These are phyloP conservation scores for Antheraea yamamai DNA, from an alignment of 2,888 invertebrate species.

Conservation along the genomic window DNA sequence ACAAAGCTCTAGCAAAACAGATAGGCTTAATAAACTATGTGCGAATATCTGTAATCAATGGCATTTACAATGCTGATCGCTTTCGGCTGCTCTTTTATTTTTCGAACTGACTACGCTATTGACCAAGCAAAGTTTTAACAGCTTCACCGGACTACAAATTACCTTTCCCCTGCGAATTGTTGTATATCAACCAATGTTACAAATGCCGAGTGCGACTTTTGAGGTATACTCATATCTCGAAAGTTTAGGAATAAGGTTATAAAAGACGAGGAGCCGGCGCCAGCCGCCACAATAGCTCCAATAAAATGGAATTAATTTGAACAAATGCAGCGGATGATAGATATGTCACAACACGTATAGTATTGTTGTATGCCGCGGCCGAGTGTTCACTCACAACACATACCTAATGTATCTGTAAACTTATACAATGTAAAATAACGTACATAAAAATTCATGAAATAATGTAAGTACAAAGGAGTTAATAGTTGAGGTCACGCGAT, in stretches of 20 bases:
- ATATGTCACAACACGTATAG: not conserved
- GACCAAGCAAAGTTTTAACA: too few relatives aligned
- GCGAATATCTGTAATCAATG: too few relatives aligned
- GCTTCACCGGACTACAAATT: too few relatives aligned
- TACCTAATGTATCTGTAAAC: not conserved
- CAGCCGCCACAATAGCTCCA: constrained; percentile 3
- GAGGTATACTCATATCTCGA: not conserved
- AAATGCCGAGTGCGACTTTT: not conserved
- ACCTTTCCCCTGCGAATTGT: too few relatives aligned
- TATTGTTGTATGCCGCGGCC: not conserved
- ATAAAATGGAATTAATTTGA: constrained; percentile 8
- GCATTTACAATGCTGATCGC: too few relatives aligned
- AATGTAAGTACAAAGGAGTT: not conserved
- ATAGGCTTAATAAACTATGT: too few relatives aligned
- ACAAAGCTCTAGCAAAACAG: too few relatives aligned
- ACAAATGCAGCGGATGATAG: not conserved
- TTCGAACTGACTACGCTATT: too few relatives aligned
- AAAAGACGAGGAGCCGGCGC: not conserved
- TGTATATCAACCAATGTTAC: too few relatives aligned
- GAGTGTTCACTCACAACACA: not conserved
- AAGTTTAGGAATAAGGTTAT: not conserved
- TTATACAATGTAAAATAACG: not conserved
- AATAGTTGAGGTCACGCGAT: not conserved
- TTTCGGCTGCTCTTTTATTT: too few relatives aligned
- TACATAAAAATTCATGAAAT: not conserved